Base-by-base conservation (phyloP, 1,140 invertebrate species). In the Diprion similis region DNA sequence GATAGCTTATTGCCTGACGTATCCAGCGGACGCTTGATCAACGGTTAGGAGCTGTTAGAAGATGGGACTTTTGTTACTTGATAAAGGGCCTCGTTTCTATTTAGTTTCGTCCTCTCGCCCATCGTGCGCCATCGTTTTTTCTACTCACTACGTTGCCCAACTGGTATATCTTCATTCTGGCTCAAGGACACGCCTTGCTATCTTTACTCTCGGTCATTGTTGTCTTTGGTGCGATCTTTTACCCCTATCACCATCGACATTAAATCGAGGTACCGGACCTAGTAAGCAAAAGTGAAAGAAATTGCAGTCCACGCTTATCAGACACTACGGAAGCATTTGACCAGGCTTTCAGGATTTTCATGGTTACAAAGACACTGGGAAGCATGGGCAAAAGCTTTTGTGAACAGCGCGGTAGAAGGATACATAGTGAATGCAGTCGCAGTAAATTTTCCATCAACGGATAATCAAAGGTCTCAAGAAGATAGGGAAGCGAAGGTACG, bases 41-140 rank as follows among this genome's bases (percentile, higher is more conserved):
- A 64, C 59, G 59, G 59, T 64, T 64, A 64, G 59, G 13, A 17
- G 59, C 59, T 64, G 1, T 64, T 64, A 64, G 13, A 17, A 15
- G 59, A 37, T 64, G 59, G 59, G 59, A 17, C 59, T 15, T 18
- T 15, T 64, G 59, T 15, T 18, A 15, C 59, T 64, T 64, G 59
- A 64, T 64, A 64, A 64, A 64, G 59, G 59, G 17, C 59, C 59
- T 64, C 59, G 59, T 64, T 64, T 64, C 17, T 64, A 64, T 64
- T 64, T 64, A 17, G 59, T 4, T 18, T 64, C 13, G 1, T 3
- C 59, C 59, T 37, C 24, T 37, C 24, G 24, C 24, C 24, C 24
- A 37, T 37, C 24, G 24, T 37, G 2, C 24, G 6, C 24, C 24
- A 37, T 37, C 24, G 24, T 37, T 37, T 37, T 6, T 37, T 37